Evolutionary conservation across 2,888 invertebrate species (phyloP), one percentile per base, ranked within the genome.

Genomic region (Caradrina kadenii): DNA sequence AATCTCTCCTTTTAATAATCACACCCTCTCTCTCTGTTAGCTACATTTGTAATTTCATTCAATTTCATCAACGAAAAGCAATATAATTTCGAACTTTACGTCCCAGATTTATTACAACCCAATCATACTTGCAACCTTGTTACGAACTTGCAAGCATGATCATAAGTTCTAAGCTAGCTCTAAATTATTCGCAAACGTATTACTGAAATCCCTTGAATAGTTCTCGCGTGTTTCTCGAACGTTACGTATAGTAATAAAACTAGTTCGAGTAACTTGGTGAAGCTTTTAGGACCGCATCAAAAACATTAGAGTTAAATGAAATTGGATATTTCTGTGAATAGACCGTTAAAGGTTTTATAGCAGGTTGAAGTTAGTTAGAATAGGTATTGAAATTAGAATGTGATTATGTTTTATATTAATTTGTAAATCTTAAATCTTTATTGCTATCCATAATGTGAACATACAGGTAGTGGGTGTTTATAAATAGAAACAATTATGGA

Each of bases 181-280:
- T 66, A 74, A 78, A 67, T 78, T 66, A 73, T 55, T 50, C 26
- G 22, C 31, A 54, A 63, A 70, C 53, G 49, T 69, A 73, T 56
- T 73, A 48, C 56, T 39, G 42, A 58, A 64, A 78, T 67, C 66
- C 73, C 48, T 68, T 65, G 59, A 59, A 69, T 61, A 76, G 81
- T 67, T 78, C 70, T 81, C 79, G 79, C 79, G 79, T 79, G 79
- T 60, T 79, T 54, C 54, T 53, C 15, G 35, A 70, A 70, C 81
- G 67, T 80, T 81, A 81, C 81, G 64, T 67, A 13, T 63, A 39
- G 62, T 62, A 59, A 78, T 79, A 74, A 79, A 79, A 81, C 81
- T 67, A 64, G 79, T 81, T 81, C 56, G 65, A 66, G 45, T 70
- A 67, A 81, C 74, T 74, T 61, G 54, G 42, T 21, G 60, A 70